Evolutionary conservation across 1,140 invertebrate genomes (phyloP).

Genomic region (Atta texana): DNA sequence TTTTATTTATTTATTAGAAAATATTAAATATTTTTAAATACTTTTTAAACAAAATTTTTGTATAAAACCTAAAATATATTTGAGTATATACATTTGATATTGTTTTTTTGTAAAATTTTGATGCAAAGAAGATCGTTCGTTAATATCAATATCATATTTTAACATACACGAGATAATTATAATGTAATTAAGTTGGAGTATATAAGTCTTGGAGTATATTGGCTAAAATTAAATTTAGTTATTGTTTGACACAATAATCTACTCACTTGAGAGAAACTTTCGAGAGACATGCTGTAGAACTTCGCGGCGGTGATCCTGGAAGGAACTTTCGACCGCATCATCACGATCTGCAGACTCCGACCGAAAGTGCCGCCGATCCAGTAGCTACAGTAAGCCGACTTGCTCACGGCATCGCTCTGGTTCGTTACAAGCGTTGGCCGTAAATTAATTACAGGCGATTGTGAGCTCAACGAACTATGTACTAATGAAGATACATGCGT

Average conservation of each 20-base stretch:
- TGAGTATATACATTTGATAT: not conserved
- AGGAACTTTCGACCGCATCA: slow-evolving; percentile 72
- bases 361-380: slow-evolving; percentile 68
- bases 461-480: slow-evolving; percentile 29
- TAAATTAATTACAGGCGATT: slow-evolving; percentile 52
- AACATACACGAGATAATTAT: not conserved
- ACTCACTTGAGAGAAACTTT: slow-evolving; percentile 75
- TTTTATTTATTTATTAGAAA: not conserved
- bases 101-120: not conserved
- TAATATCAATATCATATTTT: not conserved
- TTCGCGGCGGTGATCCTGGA: slow-evolving; percentile 78
- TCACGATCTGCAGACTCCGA: slow-evolving; percentile 72
- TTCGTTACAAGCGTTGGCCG: slow-evolving; percentile 38
- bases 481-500: slow-evolving; percentile 49
- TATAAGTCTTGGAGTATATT: not conserved
- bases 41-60: too few species aligned
- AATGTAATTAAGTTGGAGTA: not conserved
- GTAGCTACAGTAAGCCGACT: slow-evolving; percentile 70
- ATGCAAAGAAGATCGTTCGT: not conserved
- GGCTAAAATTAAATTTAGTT: slow-evolving; percentile 22
- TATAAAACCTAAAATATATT: too few species aligned
- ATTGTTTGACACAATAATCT: slow-evolving; percentile 3
- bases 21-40: too few species aligned
- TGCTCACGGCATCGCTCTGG: slow-evolving; percentile 74
- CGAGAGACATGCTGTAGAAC: slow-evolving; percentile 78